Evolutionary conservation across 2,113 vertebrate genomes (phyloP).

Genomic region (Sakesphorus luctuosus): DNA sequence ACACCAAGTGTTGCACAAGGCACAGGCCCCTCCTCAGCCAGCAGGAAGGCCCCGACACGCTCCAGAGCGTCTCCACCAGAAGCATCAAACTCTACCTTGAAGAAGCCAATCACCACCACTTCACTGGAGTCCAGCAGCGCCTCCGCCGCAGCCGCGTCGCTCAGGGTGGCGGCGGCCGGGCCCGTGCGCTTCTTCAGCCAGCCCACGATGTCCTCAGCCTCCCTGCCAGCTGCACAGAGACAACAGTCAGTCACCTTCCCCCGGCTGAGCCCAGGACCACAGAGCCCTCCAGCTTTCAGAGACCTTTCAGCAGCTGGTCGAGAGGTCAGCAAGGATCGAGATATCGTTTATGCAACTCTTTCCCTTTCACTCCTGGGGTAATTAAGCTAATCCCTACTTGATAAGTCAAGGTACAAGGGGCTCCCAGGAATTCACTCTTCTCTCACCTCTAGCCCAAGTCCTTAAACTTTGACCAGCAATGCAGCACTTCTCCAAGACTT

Average conservation of each 20-base stretch:
- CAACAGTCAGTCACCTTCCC: neutral
- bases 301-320: neutral
- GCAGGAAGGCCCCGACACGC: neutral
- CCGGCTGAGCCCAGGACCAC: rapidly evolving
- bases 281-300: neutral
- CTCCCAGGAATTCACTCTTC: neutral
- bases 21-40: neutral
- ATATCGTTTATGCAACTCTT: neutral
- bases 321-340: neutral
- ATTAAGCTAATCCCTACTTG: neutral
- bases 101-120: slow-evolving; percentile 93
- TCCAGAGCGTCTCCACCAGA: neutral
- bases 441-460: neutral
- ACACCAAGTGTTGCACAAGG: neutral
- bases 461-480: slow-evolving; percentile 3
- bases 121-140: slow-evolving; percentile 86
- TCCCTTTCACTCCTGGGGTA: neutral
- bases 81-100: slow-evolving; percentile 83
- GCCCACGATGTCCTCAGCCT: slow-evolving; percentile 91
- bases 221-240: slow-evolving; percentile 86
- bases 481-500: neutral
- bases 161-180: slow-evolving; percentile 82
- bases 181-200: slow-evolving; percentile 98
- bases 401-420: slow-evolving; percentile 9
- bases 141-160: slow-evolving; percentile 75